Evolutionary conservation across 1,140 invertebrate genomes (phyloP), one percentile per base, ranked within the genome.

Genomic region (Sycophaga agraensis): DNA sequence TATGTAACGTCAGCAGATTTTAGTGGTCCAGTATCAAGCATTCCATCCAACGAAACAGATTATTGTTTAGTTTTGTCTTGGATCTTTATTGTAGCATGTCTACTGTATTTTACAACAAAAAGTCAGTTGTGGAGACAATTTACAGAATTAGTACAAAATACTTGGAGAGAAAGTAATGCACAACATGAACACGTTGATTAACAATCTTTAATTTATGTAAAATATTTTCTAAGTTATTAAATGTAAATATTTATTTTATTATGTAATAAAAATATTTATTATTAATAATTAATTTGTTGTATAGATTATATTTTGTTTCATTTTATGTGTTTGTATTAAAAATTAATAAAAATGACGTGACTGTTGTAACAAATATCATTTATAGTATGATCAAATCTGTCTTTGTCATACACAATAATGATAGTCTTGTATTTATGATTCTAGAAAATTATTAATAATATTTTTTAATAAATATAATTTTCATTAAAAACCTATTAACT

Each of bases 121-220:
- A 93, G 92, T 24, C 85, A 83, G 22, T 86, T 89, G 73, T 96
- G 90, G 84, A 86, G 83, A 63, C 87, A 88, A 74, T 87, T 94
- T 64, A 87, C 94, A 1, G 93, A 96, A 73, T 87, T 88, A 70
- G 83, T 96, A 16, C 87, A 91, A 71, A 91, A 90, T 68, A 92
- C 91, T 55, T 96, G 94, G 93, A 83, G 90, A 55, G 94, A 96
- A 80, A 92, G 92, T 9, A 92, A 93, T 68, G 91, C 89, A 28
- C 91, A 96, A 72, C 92, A 94, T 75, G 88, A 87, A 74, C 88
- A 89, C 74, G 73, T 69, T 16, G 84, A 86, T 64, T 86, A 77
- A 70, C 72, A 50, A 11, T 21, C 6, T 57, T 21, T 60, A 45
- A 55, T 19, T n/a, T 56, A 2, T 17, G 26, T 17, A 17, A 11